Evolutionary conservation across 1,140 invertebrate species (phyloP).

Genomic region (Rhopalosiphum padi): DNA sequence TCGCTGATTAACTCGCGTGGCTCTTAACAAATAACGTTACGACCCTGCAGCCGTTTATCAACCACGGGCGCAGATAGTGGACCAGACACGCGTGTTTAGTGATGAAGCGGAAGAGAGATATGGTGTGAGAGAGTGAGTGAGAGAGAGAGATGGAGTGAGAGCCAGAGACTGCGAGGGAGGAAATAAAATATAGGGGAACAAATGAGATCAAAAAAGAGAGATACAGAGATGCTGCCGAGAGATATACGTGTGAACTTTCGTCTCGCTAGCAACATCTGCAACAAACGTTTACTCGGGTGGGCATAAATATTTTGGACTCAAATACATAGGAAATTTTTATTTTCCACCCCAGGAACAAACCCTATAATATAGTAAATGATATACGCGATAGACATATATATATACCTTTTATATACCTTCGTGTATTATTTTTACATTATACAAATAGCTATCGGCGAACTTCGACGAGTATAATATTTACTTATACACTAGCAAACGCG

Average conservation of each 20-base stretch:
- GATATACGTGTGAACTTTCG: slow-evolving; percentile 17
- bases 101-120: too few species aligned
- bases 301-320: slow-evolving; percentile 1
- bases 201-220: background rate
- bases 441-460: background rate
- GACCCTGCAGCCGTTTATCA: background rate
- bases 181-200: background rate
- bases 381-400: background rate
- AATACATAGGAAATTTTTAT: background rate
- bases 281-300: background rate
- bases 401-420: background rate
- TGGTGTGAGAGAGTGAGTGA: too few species aligned
- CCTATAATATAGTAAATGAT: background rate
- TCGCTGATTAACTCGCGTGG: background rate
- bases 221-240: background rate
- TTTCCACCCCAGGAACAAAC: background rate
- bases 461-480: background rate
- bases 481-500: background rate
- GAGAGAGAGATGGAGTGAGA: background rate
- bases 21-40: background rate
- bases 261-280: background rate
- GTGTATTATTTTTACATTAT: background rate
- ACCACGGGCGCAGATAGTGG: background rate
- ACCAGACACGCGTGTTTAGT: background rate
- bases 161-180: too few species aligned